These are phyloP conservation scores for Heterochromis multidens DNA, from an alignment of 2,113 vertebrate genomes.

Conservation along the genomic window DNA sequence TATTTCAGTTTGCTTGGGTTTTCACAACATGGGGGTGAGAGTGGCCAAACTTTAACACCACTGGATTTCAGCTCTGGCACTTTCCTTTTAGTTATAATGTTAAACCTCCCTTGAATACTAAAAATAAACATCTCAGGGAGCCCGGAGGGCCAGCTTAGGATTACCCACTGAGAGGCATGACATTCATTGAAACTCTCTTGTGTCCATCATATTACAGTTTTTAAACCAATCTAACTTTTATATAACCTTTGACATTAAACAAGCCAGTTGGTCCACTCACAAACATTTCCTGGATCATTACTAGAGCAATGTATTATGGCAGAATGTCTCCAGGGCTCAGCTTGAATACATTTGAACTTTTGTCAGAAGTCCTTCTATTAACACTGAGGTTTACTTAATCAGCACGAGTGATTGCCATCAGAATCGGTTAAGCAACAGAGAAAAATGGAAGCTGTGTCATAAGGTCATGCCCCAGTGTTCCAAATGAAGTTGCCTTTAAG, in stretches of 20 bases:
- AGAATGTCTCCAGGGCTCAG: not conserved
- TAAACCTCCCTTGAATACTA: conserved; percentile 33
- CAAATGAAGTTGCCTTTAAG: conserved; percentile 3
- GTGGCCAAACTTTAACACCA: conserved; percentile 17
- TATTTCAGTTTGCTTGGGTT: conserved; percentile 52
- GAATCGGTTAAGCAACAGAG: not conserved
- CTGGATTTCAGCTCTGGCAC: conserved; percentile 8
- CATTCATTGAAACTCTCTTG: conserved; percentile 8
- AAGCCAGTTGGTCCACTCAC: conserved; percentile 14
- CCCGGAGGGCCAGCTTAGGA: conserved; percentile 15
- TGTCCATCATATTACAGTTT: conserved; percentile 28
- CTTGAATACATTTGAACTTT: conserved; percentile 32
- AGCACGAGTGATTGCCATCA: conserved; percentile 40
- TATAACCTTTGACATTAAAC: conserved; percentile 57
- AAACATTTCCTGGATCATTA: conserved; percentile 47
- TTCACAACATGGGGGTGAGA: conserved; percentile 9
- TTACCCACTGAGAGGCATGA: conserved; percentile 37
- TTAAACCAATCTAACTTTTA: conserved; percentile 51
- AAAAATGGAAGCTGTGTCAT: conserved; percentile 31
- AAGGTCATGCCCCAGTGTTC: conserved; percentile 17
- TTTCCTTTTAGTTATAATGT: not conserved
- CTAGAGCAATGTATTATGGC: conserved; percentile 24
- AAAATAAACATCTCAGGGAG: conserved; percentile 53
- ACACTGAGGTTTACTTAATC: conserved; percentile 36
- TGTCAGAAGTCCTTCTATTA: conserved; percentile 42